These are phyloP conservation scores for Pelecanoides urinatrix DNA, from an alignment of 2,113 vertebrate genomes.

Conservation along the genomic window DNA sequence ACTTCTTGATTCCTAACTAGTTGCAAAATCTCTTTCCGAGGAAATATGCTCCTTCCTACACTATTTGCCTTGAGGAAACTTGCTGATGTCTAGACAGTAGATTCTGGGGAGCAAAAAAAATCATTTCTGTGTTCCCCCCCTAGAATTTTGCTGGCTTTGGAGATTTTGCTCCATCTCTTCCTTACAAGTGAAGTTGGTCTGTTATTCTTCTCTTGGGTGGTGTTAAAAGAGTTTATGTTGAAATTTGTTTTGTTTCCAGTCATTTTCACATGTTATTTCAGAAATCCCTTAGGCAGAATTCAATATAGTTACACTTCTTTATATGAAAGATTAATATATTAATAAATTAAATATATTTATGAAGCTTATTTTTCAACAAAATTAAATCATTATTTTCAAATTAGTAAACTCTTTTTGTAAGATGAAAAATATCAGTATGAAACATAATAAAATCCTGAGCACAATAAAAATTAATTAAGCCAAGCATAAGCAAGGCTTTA, in stretches of 20 bases:
- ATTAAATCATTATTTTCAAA: background rate
- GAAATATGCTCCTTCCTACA: background rate
- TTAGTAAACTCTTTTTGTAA: background rate
- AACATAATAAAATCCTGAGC: background rate
- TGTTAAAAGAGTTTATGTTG: background rate
- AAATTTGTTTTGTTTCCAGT: background rate
- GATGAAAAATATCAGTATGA: background rate
- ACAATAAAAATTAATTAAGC: background rate
- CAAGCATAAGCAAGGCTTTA: background rate
- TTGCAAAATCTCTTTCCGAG: background rate
- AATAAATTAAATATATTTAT: background rate
- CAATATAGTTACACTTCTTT: background rate
- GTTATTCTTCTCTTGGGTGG: background rate
- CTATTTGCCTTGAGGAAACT: background rate
- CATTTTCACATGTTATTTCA: background rate
- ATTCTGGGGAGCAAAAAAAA: background rate
- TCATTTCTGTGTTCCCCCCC: fast-evolving
- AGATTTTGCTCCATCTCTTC: background rate
- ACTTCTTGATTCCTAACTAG: background rate
- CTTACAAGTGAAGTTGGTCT: background rate
- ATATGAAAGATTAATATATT: background rate
- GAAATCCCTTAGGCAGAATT: background rate
- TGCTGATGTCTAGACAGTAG: background rate
- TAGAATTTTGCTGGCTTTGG: background rate
- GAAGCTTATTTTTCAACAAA: background rate